A percentile compares a stretch with the other conserved stretches of the same genome.
Evolutionary conservation across 2,888 invertebrate species (phyloP).

Genomic region (Teleiodes luculella): DNA sequence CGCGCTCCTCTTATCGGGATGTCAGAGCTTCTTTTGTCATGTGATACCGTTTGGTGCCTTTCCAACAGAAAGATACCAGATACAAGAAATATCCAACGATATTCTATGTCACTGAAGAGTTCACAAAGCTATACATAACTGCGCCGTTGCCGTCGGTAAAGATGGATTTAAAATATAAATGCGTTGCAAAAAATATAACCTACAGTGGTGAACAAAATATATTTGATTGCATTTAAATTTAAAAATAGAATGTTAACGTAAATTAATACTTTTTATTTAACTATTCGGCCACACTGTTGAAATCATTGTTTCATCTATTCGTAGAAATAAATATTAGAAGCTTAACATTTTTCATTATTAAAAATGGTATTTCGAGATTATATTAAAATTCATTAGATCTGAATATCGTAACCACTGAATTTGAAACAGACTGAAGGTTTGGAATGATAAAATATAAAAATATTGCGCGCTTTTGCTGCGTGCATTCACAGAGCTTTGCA

Average conservation of each 20-base stretch:
- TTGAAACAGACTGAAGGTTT: slow-evolving; percentile 35
- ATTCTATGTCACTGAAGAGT: too few species aligned
- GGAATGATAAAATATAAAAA: slow-evolving; percentile 35
- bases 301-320: not conserved
- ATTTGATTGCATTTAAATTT: too few species aligned
- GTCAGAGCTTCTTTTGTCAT: not conserved
- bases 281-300: too few species aligned
- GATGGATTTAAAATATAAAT: too few species aligned
- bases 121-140: too few species aligned
- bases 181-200: too few species aligned
- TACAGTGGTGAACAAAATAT: too few species aligned
- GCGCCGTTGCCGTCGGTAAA: too few species aligned
- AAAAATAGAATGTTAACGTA: too few species aligned
- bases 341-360: not conserved
- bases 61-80: not conserved
- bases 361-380: not conserved
- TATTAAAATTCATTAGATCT: not conserved
- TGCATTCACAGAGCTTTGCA: not conserved
- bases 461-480: slow-evolving; percentile 37
- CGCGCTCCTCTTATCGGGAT: not conserved
- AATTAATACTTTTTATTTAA: too few species aligned
- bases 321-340: too few species aligned
- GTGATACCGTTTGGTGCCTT: not conserved
- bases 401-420: not conserved
- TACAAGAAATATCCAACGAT: too few species aligned